Evolutionary conservation across 2,113 vertebrate species (phyloP).

Genomic region (Ia io): DNA sequence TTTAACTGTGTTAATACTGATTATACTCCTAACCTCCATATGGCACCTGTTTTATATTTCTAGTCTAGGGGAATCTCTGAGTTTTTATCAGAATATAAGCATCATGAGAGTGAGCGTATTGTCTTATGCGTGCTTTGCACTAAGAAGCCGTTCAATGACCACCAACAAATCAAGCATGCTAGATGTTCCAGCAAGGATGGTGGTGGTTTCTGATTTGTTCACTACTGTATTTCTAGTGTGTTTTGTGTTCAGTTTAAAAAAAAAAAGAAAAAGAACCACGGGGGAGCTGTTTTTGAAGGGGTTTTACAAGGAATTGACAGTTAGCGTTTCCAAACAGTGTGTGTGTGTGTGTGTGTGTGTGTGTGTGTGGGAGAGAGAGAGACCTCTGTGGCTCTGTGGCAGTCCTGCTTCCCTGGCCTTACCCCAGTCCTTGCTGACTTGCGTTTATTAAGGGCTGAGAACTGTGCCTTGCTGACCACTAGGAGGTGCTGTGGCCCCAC

Average conservation of each 20-base stretch:
- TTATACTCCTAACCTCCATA: background rate
- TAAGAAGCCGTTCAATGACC: background rate
- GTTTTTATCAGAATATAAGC: background rate
- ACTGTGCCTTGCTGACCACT: background rate
- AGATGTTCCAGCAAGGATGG: background rate
- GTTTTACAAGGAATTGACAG: background rate
- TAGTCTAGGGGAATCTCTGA: background rate
- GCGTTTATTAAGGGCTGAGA: background rate
- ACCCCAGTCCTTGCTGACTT: background rate
- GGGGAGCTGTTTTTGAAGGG: background rate
- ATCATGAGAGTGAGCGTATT: background rate
- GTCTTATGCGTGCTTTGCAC: background rate
- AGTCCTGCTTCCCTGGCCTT: background rate
- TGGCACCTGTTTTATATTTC: background rate
- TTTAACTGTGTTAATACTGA: background rate
- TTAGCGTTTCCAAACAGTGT: background rate
- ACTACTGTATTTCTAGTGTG: fast-evolving
- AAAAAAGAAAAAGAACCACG: background rate
- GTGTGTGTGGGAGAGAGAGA: no score
- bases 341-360: background rate
- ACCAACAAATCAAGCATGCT: background rate
- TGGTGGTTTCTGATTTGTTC: background rate
- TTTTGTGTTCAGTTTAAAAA: background rate
- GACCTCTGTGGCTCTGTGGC: background rate
- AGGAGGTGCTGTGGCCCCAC: background rate